Base-by-base conservation (phyloP, 37 sponge, comb jelly and placozoan species). In the Spongilla lacustris region DNA sequence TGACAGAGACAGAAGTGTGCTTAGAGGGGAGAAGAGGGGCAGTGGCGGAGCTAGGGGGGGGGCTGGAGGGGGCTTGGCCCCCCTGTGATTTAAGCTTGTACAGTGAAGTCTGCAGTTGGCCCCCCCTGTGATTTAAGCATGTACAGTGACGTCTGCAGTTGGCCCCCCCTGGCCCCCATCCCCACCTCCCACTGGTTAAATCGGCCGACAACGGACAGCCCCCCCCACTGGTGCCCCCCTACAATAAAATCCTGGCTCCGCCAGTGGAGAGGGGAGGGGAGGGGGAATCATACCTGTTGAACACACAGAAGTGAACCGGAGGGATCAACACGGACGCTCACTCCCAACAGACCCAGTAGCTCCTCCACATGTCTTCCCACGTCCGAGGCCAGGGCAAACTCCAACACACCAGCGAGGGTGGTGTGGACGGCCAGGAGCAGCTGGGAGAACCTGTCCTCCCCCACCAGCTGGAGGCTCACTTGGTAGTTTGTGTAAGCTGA, bases 221-320 rank as follows among this genome's bases (percentile, higher is more conserved):
- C n/a, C n/a, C n/a, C n/a, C n/a, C n/a, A n/a, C n/a, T n/a, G n/a
- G n/a, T n/a, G n/a, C n/a, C n/a, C n/a, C n/a, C n/a, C n/a, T n/a
- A n/a, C n/a, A n/a, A n/a, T n/a, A n/a, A n/a, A n/a, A n/a, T n/a
- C n/a, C n/a, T n/a, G n/a, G n/a, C n/a, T n/a, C n/a, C n/a, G n/a
- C n/a, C n/a, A n/a, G n/a, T n/a, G n/a, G n/a, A n/a, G n/a, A n/a
- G n/a, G 78, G 24, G 25, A 78, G 24, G 27, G 41, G 36, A 8
- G 49, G 38, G 78, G 2, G 27, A 78, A 10, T 38, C 21, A 50
- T 36, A 93, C 93, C 88, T 94, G 94, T 71, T 94, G 94, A 24
- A 90, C 83, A 69, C 94, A 94, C 50, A 94, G 85, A 24, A 94
- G 73, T n/a, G 85, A 83, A 10, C 91, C 91, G 21, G 89, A 83